Base-by-base conservation (phyloP, 2,797 vertebrate genomes). In the Amblyopsis hoosieri region DNA sequence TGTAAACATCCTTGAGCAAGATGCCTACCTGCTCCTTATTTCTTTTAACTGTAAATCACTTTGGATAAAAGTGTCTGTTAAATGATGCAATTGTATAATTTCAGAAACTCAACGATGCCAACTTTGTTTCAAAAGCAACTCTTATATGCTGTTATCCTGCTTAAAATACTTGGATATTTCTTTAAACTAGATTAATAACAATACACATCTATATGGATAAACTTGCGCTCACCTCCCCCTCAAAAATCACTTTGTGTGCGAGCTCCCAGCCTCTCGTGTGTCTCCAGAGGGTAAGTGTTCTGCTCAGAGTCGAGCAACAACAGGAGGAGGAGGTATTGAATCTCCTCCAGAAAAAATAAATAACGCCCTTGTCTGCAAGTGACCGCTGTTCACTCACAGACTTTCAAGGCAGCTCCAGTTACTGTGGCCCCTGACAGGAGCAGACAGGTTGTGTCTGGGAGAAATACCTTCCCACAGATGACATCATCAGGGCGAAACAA, bases 401-500 rank as follows among this genome's bases (percentile, higher is more conserved):
- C 87, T 90, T 92, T 91, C 80, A 89, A 89, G 86, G 87, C 81
- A 56, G 81, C 81, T 93, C 83, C 73, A 80, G 85, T 93, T 93
- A 91, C 91, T 60, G 80, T 78, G 85, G 87, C 90, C 86, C 85
- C 89, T 83, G 88, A 90, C 89, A 86, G 88, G 85, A 92, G 88
- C 85, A 89, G 89, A 90, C 90, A 91, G 90, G 90, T 90, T 90
- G 89, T 83, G 90, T 89, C 85, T 92, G 88, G 81, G 83, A 91
- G 86, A 87, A 91, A 91, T 88, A 91, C 88, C 87, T 91, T 84
- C 88, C 89, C 83, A 82, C 78, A 74, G 79, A 91, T 92, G 91
- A 92, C 90, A 90, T 93, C 90, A 91, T 86, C 15, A 75, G 71
- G 75, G 33, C 3, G 48, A 75, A 64, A 42, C 49, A 31, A 12